Base-by-base conservation (phyloP, 2,797 vertebrate genomes). In the Gambusia yucatana region DNA sequence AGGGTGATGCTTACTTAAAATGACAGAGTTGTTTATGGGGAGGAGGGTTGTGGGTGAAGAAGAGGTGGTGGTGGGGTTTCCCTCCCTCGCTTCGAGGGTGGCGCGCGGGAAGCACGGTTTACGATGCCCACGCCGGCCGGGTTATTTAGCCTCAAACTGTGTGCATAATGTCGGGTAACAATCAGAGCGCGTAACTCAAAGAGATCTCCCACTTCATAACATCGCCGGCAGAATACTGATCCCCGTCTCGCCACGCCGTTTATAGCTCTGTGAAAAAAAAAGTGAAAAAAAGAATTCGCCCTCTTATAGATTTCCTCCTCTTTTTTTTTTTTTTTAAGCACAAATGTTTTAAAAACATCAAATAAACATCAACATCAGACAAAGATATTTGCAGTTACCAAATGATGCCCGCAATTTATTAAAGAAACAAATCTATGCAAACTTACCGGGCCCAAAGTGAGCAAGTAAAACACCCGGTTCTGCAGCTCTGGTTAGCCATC, bases 1-100 rank as follows among this genome's bases (percentile, higher is more conserved):
- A 96, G 89, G 84, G 89, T 86, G 80, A 93, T 91, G 90, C 96
- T 96, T 96, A 96, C 96, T 95, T 96, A 93, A 95, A 96, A 96
- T 95, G 95, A 96, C 95, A 96, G 95, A 95, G 94, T 96, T 96
- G 95, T 96, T 96, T 96, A 96, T 92, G 94, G 89, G 89, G 89
- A 89, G 87, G 88, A 87, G 86, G 28, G 87, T 78, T 4, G 36
- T 39, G 72, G 30, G 47, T n/a, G 72, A 16, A 2, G 30, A 50
- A 7, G 59, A 14, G 11, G 25, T 0, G 86, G 87, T 79, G 85
- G 86, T 20, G 89, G 88, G 28, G 86, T 81, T 46, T 44, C n/a
- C 25, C 87, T 93, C 86, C 87, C 87, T 89, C 79, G 83, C 87
- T 89, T 90, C 81, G 80, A 86, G 82, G 82, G 88, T 87, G 90